Percentiles rank a stretch among this genome's conserved stretches.
These are phyloP conservation scores for Scrobipalpa costella DNA, from an alignment of 2,888 invertebrate genomes.

Conservation along the genomic window DNA sequence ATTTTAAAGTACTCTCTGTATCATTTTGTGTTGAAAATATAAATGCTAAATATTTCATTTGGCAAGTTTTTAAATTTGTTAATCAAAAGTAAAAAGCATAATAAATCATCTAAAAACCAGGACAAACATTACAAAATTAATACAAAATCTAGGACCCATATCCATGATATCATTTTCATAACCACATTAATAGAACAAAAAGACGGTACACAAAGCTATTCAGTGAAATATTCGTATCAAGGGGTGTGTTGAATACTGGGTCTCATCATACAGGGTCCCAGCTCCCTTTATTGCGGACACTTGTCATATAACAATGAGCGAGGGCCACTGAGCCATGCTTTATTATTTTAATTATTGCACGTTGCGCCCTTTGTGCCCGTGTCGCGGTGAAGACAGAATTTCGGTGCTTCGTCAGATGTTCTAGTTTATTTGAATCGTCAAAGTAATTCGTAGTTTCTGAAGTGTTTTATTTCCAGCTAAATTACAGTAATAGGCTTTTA, in stretches of 20 bases:
- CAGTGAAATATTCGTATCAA: conserved; percentile 11
- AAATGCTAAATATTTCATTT: no score
- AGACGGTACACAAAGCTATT: conserved; percentile 6
- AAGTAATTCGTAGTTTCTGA: neutral
- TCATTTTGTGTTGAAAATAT: no score
- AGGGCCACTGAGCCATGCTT: conserved; percentile 60
- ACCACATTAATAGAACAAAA: conserved; percentile 12
- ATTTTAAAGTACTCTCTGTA: no score
- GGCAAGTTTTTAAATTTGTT: no score
- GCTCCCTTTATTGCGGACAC: conserved; percentile 69
- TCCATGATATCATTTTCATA: conserved; percentile 10
- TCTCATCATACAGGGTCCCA: conserved; percentile 4
- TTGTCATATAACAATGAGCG: conserved; percentile 76
- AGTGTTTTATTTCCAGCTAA: neutral
- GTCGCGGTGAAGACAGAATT: conserved; percentile 34
- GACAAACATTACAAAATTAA: no score
- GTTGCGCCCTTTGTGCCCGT: conserved; percentile 66
- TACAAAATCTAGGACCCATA: neutral
- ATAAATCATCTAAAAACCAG: no score
- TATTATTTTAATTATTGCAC: conserved; percentile 81
- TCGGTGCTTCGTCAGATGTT: neutral
- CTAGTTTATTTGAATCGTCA: neutral
- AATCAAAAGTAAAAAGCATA: no score
- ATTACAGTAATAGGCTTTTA: no score
- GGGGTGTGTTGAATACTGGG: neutral